Percentiles rank a stretch among this genome's conserved stretches.
Evolutionary conservation across 1,140 invertebrate genomes (phyloP).

Genomic region (Zaprionus camerounensis): DNA sequence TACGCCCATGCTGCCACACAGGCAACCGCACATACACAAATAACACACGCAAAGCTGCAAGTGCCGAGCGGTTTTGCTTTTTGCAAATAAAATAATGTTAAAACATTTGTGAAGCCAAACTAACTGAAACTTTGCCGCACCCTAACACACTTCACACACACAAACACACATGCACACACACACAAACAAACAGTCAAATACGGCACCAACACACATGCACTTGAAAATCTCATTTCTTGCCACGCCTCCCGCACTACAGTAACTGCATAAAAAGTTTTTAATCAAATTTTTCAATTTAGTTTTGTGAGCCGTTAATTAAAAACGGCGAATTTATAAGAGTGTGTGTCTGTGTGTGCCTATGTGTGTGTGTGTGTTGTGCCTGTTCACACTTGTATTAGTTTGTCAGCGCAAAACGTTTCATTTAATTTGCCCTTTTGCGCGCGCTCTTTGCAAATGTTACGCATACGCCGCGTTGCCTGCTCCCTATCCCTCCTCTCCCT

Average conservation of each 20-base stretch:
- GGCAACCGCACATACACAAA: slow-evolving; percentile 4
- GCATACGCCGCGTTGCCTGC: slow-evolving; percentile 47
- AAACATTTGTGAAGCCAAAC: slow-evolving; percentile 79
- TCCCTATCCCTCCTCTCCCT: too few species aligned
- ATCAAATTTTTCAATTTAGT: slow-evolving; percentile 82
- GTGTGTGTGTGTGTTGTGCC: slow-evolving; percentile 5
- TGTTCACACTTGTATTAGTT: neutral
- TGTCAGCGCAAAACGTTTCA: slow-evolving; percentile 53
- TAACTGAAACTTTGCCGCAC: slow-evolving; percentile 70
- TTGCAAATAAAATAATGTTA: slow-evolving; percentile 78
- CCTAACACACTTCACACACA: slow-evolving; percentile 33
- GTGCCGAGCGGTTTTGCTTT: slow-evolving; percentile 44
- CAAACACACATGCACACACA: neutral
- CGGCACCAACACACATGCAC: slow-evolving; percentile 45
- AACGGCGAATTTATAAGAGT: slow-evolving; percentile 36
- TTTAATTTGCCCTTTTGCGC: slow-evolving; percentile 49
- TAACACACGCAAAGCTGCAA: slow-evolving; percentile 17
- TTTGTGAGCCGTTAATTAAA: slow-evolving; percentile 78
- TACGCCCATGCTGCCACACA: slow-evolving; percentile 16
- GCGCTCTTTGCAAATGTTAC: slow-evolving; percentile 45
- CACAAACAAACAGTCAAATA: slow-evolving; percentile 10
- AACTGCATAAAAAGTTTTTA: slow-evolving; percentile 70
- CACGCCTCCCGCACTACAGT: slow-evolving; percentile 10
- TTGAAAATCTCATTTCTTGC: slow-evolving; percentile 77
- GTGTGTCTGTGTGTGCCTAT: too few species aligned